Percentiles rank a stretch among this genome's conserved stretches.
Conservation (phyloP, 2,888 invertebrate genomes). For the Ischnura elegans region DNA sequence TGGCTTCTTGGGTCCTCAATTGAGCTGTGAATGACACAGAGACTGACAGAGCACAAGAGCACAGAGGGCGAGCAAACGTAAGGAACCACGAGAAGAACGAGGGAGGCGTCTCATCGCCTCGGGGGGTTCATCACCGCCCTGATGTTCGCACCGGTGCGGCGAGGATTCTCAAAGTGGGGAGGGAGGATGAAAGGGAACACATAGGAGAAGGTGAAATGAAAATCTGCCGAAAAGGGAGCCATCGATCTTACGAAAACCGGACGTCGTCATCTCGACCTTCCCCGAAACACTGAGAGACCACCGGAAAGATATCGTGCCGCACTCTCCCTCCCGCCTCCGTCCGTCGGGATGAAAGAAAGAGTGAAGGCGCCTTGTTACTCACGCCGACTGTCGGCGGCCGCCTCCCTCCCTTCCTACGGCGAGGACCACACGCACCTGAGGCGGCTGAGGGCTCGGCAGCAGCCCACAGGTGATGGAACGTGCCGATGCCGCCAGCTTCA, state of each 20-base stretch:
- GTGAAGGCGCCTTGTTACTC: constrained; percentile 31
- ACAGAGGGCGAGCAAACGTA: not conserved
- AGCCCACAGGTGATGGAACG: constrained; percentile 9
- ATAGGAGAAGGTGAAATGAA: not conserved
- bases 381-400: not conserved
- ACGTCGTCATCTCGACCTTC: constrained; percentile 25
- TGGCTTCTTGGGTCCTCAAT: too few species aligned
- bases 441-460: not conserved
- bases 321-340: not conserved
- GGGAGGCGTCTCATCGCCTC: not conserved
- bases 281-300: not conserved
- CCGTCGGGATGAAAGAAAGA: constrained; percentile 23
- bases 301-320: not conserved
- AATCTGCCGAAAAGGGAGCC: constrained; percentile 13
- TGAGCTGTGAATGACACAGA: too few species aligned
- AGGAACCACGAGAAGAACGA: not conserved
- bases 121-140: not conserved
- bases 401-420: not conserved
- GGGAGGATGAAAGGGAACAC: not conserved
- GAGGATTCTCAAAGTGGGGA: not conserved
- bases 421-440: not conserved
- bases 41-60: too few species aligned
- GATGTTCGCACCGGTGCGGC: not conserved
- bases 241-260: constrained; percentile 34
- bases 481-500: not conserved